Conservation (phyloP, 1,140 invertebrate species). For the Notospermus geniculatus region DNA sequence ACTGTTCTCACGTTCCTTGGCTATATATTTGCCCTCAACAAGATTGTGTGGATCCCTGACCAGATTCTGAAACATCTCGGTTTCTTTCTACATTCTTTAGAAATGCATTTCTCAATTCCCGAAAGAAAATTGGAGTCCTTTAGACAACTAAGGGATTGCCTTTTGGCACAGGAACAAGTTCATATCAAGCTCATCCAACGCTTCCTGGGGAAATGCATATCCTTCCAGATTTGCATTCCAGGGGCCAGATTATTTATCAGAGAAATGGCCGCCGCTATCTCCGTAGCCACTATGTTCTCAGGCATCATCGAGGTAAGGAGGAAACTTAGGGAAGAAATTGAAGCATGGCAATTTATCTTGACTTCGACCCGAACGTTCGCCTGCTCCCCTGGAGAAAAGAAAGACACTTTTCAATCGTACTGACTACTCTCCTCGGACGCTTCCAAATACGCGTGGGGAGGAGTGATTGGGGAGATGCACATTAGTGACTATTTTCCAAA, state of each 20-base stretch:
- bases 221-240: not conserved
- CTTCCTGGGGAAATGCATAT: slow-evolving; percentile 1
- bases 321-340: not conserved
- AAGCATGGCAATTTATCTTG: not conserved
- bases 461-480: not conserved
- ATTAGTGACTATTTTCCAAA: not conserved
- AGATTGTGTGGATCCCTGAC: not conserved
- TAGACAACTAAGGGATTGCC: not conserved
- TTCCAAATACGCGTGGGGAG: not conserved
- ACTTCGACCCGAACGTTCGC: not conserved
- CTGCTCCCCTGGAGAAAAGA: not conserved
- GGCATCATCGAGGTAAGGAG: slow-evolving; percentile 1
- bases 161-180: not conserved
- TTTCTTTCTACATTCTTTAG: not conserved
- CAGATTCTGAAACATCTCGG: not conserved
- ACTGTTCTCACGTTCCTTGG: not conserved
- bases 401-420: not conserved
- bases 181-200: not conserved
- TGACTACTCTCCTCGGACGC: slow-evolving; percentile 1
- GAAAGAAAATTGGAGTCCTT: not conserved
- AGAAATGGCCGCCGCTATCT: not conserved
- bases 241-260: not conserved
- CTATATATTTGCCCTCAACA: not conserved
- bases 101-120: not conserved
- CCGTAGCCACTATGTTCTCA: not conserved